Conservation (phyloP, 2,113 vertebrate species). For the Eclectus roratus region DNA sequence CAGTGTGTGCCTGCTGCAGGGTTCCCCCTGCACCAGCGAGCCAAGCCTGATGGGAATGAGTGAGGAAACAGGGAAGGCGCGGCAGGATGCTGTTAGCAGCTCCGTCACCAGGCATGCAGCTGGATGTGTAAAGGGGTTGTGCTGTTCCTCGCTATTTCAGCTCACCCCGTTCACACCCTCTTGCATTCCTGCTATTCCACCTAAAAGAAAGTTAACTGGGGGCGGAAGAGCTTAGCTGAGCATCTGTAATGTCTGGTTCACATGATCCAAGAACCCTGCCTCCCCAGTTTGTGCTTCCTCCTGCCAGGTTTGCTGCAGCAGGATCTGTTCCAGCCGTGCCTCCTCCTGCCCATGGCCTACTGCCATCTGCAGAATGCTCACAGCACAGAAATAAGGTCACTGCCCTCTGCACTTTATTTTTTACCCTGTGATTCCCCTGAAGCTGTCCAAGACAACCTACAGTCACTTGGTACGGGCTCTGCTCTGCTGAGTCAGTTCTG, state of each 20-base stretch:
- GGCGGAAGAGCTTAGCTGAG: neutral
- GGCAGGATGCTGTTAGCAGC: neutral
- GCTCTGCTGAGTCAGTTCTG: neutral
- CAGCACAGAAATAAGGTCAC: neutral
- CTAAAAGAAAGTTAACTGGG: neutral
- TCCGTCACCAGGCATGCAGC: neutral
- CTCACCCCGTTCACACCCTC: neutral
- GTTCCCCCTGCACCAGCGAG: neutral
- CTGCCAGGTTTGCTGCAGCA: neutral
- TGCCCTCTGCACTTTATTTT: neutral
- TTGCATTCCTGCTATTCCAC: neutral
- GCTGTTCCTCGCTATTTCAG: neutral
- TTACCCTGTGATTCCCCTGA: neutral
- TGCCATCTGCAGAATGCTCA: neutral
- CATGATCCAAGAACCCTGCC: neutral
- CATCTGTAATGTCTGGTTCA: neutral
- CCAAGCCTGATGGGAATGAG: neutral
- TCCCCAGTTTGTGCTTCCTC: neutral
- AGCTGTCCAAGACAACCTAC: neutral
- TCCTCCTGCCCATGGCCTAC: neutral
- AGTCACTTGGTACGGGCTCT: neutral
- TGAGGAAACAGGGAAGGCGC: neutral
- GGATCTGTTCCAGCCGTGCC: neutral
- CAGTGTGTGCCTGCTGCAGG: neutral
- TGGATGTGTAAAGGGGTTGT: neutral